Conservation (phyloP, 2,888 invertebrate genomes). For the Ryuthela nishihirai region DNA sequence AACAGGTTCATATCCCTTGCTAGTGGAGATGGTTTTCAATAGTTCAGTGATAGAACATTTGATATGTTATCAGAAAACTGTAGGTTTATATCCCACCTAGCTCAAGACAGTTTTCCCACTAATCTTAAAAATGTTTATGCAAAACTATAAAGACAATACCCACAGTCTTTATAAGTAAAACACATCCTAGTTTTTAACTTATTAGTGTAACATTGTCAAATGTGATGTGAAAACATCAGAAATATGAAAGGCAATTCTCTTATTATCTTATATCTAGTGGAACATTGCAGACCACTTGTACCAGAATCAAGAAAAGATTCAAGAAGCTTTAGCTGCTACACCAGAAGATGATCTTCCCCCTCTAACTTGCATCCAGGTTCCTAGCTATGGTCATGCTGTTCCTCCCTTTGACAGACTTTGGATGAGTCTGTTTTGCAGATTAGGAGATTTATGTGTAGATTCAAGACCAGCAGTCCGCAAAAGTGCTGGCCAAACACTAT, state of each 20-base stretch:
- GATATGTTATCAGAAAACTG: too few species aligned
- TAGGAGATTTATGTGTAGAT: constrained; percentile 90
- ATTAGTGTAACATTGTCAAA: not conserved
- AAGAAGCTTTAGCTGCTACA: constrained; percentile 56
- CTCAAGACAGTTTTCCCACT: too few species aligned
- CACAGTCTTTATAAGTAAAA: not conserved
- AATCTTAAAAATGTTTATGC: too few species aligned
- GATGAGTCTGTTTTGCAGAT: constrained; percentile 88
- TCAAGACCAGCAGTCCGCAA: constrained; percentile 92
- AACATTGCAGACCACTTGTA: constrained; percentile 97
- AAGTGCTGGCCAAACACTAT: constrained; percentile 94
- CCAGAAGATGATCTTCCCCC: constrained; percentile 14
- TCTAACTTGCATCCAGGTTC: constrained; percentile 56
- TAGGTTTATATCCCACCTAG: too few species aligned
- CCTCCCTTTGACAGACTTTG: constrained; percentile 82
- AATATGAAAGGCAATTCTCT: not conserved
- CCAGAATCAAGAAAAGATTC: constrained; percentile 72
- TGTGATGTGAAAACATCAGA: not conserved
- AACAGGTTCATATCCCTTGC: too few species aligned
- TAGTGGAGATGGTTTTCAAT: too few species aligned
- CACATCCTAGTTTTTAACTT: not conserved
- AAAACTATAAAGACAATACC: not conserved
- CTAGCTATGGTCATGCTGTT: constrained; percentile 63
- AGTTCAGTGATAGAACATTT: too few species aligned
- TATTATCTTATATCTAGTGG: constrained; percentile 66